Base-by-base conservation (phyloP, 2,113 vertebrate species). In the Leucoraja erinaceus region DNA sequence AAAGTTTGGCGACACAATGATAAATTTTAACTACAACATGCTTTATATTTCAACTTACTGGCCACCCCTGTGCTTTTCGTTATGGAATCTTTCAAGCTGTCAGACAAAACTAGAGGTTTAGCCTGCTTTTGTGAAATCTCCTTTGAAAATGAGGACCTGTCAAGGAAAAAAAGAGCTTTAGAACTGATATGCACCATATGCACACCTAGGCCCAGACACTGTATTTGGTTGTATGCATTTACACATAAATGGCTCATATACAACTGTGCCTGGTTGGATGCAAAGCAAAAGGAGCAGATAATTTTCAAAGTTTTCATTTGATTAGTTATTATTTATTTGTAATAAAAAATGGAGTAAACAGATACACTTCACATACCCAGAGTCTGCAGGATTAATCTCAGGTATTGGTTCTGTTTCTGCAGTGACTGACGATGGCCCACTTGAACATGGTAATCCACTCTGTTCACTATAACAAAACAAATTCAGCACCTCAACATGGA, bases 141-240 rank as follows among this genome's bases (percentile, higher is more conserved):
- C 93, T 94, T 94, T n/a, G 31, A 93, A 18, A 91, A 93, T 93
- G 93, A 66, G 25, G 94, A 93, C 31, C 93, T 94, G n/a, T 47
- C 22, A 33, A 38, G n/a, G 47, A n/a, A 63, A 5, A 63, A 63
- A 88, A 63, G 12, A 88, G 59, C 59, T 31, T 16, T 66, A 28
- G 28, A 88, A n/a, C 31, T 16, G 63, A n/a, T 18, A 16, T 31
- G 5, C 9, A 14, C 25, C 25, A n/a, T 2, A 11, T 28, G 11
- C 56, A 56, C 10, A 61, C 6, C 25, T 22, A 56, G 8, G 22
- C 22, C 33, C 38, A 61, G 22, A 86, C 54, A 25, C 16, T 78
- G 31, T 18, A 18, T 20, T 16, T 47, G 79, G 20, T 9, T 84
- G 1, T 6, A 84, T 9, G 3, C 54, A 84, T 59, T 5, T 12